These are phyloP conservation scores for Cephalopterus ornatus DNA, from an alignment of 2,113 vertebrate genomes.

Conservation along the genomic window DNA sequence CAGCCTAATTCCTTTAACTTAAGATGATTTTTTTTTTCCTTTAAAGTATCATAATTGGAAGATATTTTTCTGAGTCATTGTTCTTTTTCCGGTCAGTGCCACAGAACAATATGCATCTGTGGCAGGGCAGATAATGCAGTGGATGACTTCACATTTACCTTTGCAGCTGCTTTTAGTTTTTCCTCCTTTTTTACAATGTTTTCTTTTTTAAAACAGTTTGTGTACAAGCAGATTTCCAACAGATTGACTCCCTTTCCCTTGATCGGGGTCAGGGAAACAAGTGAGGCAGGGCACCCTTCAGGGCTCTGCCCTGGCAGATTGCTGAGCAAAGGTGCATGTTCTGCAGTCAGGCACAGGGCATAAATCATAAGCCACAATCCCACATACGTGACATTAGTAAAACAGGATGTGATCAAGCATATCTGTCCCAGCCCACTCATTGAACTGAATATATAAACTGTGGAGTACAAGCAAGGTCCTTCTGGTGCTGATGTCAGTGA, in stretches of 20 bases:
- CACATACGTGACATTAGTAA: not conserved
- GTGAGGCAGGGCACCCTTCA: not conserved
- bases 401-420: not conserved
- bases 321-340: not conserved
- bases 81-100: not conserved
- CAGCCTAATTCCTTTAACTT: not conserved
- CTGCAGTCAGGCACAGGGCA: not conserved
- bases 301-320: rapidly evolving
- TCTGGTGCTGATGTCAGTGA: not conserved
- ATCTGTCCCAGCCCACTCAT: rapidly evolving
- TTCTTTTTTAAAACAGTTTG: not conserved
- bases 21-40: not conserved
- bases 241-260: not conserved
- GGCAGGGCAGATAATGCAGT: not conserved
- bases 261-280: rapidly evolving
- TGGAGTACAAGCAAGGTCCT: not conserved
- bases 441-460: not conserved
- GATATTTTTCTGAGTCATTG: not conserved
- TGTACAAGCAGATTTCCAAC: not conserved
- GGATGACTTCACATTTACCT: not conserved
- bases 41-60: not conserved
- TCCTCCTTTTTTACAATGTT: not conserved
- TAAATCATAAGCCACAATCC: not conserved
- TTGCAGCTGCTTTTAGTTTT: not conserved
- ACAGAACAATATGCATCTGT: not conserved